Percentiles rank a stretch among this genome's conserved stretches.
phyloP scores from a whole-genome alignment of 2,888 invertebrate species.

The Drosophila siamana region DNA sequence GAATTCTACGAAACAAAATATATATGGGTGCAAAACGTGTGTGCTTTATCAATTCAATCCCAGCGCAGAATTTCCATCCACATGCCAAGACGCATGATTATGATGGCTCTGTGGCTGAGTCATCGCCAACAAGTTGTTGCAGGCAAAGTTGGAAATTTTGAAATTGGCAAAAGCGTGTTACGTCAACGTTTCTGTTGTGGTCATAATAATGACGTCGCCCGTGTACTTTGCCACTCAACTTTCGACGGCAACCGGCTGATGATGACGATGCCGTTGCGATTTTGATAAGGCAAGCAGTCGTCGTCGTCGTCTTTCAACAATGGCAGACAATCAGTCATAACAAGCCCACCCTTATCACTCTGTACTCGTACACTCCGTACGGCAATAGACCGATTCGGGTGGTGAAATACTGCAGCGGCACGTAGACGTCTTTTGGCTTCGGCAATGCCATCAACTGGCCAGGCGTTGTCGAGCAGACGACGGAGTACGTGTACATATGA shows the following conservation, averaged over 20 bases:
- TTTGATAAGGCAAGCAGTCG: conserved; percentile 56
- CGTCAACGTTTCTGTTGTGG: conserved; percentile 36
- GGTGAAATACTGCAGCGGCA: conserved; percentile 71
- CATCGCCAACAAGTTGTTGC: background rate
- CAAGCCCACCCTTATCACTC: conserved; percentile 45
- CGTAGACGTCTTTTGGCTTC: conserved; percentile 60
- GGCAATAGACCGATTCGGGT: conserved; percentile 33
- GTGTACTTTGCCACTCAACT: conserved; percentile 59
- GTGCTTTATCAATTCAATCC: background rate
- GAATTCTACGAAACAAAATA: background rate
- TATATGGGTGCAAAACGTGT: background rate
- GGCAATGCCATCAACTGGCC: background rate
- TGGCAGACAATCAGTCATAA: conserved; percentile 75
- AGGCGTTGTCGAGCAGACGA: conserved; percentile 5
- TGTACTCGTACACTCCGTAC: background rate
- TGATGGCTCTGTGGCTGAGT: conserved; percentile 12
- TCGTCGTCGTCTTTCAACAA: conserved; percentile 12
- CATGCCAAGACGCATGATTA: background rate
- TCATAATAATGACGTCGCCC: conserved; percentile 30
- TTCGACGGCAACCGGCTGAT: background rate
- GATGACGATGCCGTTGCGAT: conserved; percentile 19
- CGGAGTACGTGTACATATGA: conserved; percentile 51
- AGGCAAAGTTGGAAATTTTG: background rate
- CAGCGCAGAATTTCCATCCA: background rate
- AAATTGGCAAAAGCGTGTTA: conserved; percentile 22